Conservation (phyloP, 1,140 invertebrate species). For the Drosophila asahinai region DNA sequence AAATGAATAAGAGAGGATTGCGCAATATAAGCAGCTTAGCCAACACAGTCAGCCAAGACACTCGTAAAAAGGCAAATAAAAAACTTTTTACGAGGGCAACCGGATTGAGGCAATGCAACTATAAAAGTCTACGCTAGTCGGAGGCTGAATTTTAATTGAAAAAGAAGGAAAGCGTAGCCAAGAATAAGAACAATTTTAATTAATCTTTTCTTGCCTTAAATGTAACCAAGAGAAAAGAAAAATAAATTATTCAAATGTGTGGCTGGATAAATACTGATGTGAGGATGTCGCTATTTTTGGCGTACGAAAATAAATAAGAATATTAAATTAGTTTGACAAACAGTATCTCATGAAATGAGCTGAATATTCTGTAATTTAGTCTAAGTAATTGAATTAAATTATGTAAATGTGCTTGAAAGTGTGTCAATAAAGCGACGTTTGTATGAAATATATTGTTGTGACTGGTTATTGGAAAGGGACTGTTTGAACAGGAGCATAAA, state of each 20-base stretch:
- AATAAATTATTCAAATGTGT: conserved; percentile 4
- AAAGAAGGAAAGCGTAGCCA: neutral
- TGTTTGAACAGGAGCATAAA: too few relatives aligned
- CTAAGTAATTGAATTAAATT: conserved; percentile 23
- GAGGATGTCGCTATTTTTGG: neutral
- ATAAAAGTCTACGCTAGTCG: conserved; percentile 12
- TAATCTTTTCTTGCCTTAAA: conserved; percentile 1
- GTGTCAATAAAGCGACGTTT: conserved; percentile 54
- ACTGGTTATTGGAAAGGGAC: neutral
- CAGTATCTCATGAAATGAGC: conserved; percentile 23
- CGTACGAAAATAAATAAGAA: conserved; percentile 4
- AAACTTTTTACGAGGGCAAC: conserved; percentile 35
- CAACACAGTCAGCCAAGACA: conserved; percentile 13
- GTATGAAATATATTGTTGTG: conserved; percentile 1
- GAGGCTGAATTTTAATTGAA: conserved; percentile 36
- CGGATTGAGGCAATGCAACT: conserved; percentile 18
- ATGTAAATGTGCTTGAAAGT: conserved; percentile 65
- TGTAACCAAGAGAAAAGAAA: neutral
- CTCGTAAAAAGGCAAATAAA: conserved; percentile 35
- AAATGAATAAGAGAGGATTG: conserved; percentile 19
- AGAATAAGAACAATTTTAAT: neutral
- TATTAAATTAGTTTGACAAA: conserved; percentile 21
- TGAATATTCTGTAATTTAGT: conserved; percentile 42
- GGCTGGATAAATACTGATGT: neutral
- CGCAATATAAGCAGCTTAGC: conserved; percentile 39